Percentiles rank a stretch among this genome's conserved stretches.
Evolutionary conservation across 2,113 vertebrate species (phyloP).

Genomic region (Caloenas nicobarica): DNA sequence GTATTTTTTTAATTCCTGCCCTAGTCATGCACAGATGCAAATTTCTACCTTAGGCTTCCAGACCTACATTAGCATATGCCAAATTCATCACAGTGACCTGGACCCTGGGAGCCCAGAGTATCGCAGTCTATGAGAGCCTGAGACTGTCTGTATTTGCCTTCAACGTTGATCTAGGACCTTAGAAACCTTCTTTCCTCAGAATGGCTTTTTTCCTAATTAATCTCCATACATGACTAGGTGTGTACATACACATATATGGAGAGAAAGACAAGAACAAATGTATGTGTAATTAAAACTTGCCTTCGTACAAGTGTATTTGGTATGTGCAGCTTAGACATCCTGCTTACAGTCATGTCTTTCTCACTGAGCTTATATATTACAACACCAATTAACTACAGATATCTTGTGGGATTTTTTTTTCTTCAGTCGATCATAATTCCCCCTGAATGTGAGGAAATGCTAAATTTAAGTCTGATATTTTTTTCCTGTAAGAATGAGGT

Average conservation of each 20-base stretch:
- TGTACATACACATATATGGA: neutral
- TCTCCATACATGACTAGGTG: fast-evolving
- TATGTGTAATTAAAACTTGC: neutral
- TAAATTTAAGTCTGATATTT: neutral
- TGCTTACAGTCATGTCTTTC: neutral
- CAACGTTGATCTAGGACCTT: neutral
- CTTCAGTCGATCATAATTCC: neutral
- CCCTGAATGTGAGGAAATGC: neutral
- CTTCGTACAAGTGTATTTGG: neutral
- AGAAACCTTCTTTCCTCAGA: neutral
- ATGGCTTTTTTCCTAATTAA: neutral
- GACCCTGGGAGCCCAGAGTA: neutral
- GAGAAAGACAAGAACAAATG: neutral
- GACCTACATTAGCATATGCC: neutral
- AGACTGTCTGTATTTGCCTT: neutral
- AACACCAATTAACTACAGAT: neutral
- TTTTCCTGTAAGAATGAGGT: neutral
- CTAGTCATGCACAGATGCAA: neutral
- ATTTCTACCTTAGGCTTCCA: neutral
- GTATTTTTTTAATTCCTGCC: neutral
- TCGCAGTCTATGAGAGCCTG: fast-evolving
- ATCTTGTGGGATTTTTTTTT: neutral
- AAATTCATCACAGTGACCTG: fast-evolving
- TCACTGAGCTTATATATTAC: neutral
- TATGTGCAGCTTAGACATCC: neutral